A percentile compares a stretch with the other conserved stretches of the same genome.
phyloP scores from a whole-genome alignment of 2,888 invertebrate species.

The Eupsilia transversa region DNA sequence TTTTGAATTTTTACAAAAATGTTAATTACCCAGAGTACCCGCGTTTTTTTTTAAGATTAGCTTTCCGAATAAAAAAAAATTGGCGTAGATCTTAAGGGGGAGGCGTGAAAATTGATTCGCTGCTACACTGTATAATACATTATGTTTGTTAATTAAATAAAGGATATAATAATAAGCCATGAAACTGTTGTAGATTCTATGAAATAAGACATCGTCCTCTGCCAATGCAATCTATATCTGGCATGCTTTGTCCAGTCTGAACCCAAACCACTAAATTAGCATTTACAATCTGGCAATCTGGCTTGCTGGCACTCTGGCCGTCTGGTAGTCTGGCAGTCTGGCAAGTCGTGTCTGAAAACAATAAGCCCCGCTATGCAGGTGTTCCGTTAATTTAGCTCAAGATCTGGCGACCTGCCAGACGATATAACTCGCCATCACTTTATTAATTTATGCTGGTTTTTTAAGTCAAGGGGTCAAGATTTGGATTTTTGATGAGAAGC shows the following conservation, averaged over 20 bases:
- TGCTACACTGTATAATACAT: too few species aligned
- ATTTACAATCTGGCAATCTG: constrained; percentile 49
- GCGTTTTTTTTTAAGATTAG: too few species aligned
- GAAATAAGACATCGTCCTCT: not conserved
- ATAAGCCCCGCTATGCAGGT: constrained; percentile 64
- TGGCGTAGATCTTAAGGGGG: too few species aligned
- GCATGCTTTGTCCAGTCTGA: constrained; percentile 8
- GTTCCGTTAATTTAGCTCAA: constrained; percentile 59
- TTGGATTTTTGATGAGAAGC: not conserved
- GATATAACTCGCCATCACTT: constrained; percentile 52
- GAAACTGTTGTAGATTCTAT: not conserved
- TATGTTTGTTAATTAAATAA: too few species aligned
- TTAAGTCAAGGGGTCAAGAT: not conserved
- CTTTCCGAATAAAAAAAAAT: too few species aligned
- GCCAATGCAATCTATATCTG: not conserved
- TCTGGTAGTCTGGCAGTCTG: constrained; percentile 24
- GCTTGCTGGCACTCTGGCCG: constrained; percentile 17
- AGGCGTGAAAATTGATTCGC: too few species aligned
- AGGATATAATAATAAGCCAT: too few species aligned
- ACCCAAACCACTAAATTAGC: constrained; percentile 53
- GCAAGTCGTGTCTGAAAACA: constrained; percentile 58
- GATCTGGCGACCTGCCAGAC: constrained; percentile 56
- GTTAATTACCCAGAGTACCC: too few species aligned
- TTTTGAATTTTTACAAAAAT: too few species aligned
- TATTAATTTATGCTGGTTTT: constrained; percentile 54